phyloP scores from a whole-genome alignment of 2,888 invertebrate species.

The Heliconius charithonia region DNA sequence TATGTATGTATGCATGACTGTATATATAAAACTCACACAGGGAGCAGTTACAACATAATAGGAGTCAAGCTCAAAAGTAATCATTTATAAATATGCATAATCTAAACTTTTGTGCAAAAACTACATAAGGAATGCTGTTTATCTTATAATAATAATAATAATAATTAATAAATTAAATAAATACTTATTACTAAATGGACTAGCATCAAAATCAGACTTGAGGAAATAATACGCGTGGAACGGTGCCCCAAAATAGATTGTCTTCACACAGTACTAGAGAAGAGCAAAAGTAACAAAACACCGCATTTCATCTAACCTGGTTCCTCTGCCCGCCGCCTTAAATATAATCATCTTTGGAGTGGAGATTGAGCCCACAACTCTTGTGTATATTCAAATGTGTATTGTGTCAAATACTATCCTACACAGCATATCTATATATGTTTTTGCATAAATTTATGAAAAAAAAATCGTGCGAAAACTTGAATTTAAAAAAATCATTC shows the following conservation, averaged over 20 bases:
- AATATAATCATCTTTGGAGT: no score
- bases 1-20: neutral
- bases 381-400: neutral
- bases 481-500: neutral
- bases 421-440: neutral
- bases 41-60: neutral
- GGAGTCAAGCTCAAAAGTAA: constrained; percentile 21
- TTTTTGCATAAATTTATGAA: neutral
- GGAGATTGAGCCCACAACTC: no score
- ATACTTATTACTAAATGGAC: constrained; percentile 59
- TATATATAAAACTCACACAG: constrained; percentile 6
- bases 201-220: constrained; percentile 73
- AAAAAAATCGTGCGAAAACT: no score
- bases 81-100: constrained; percentile 24
- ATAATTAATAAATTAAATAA: constrained; percentile 41
- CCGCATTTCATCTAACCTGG: neutral
- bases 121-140: constrained; percentile 54
- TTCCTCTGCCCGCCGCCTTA: no score
- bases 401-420: no score
- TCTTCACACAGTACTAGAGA: neutral
- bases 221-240: constrained; percentile 49
- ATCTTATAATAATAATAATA: constrained; percentile 30
- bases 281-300: neutral
- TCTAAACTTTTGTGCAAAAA: constrained; percentile 57
- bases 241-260: constrained; percentile 39